Conservation (phyloP, 2,113 vertebrate genomes). For the Equus quagga region DNA sequence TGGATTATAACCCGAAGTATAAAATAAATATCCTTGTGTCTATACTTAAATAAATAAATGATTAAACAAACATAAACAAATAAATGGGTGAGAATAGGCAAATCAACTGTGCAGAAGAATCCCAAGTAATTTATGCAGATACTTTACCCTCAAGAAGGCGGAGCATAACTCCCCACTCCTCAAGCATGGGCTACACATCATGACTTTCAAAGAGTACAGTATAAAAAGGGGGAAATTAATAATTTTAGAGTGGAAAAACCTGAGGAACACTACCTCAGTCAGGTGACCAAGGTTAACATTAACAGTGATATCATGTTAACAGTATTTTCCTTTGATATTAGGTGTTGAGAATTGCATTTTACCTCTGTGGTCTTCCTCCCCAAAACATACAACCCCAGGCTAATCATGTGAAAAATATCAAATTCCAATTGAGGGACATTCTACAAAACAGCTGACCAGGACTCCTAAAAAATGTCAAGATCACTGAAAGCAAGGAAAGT, state of each 20-base stretch:
- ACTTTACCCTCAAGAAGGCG: neutral
- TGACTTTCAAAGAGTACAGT: neutral
- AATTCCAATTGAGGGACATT: neutral
- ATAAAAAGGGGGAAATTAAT: neutral
- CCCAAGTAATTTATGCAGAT: neutral
- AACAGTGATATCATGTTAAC: neutral
- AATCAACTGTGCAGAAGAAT: neutral
- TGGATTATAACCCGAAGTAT: neutral
- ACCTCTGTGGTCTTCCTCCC: slow-evolving; percentile 16
- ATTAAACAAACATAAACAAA: neutral
- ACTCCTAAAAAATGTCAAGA: slow-evolving; percentile 29
- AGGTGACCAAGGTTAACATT: slow-evolving; percentile 29
- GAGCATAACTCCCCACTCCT: neutral
- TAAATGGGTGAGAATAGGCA: neutral
- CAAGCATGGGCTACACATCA: neutral
- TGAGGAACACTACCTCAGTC: neutral
- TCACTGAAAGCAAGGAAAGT: neutral
- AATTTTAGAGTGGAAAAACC: slow-evolving; percentile 11
- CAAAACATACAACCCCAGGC: neutral
- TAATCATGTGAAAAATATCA: slow-evolving; percentile 27
- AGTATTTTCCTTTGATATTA: neutral
- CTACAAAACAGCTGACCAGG: slow-evolving; percentile 3
- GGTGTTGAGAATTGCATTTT: slow-evolving; percentile 43
- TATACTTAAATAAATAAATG: neutral
- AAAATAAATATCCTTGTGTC: neutral